Percentiles rank a stretch among this genome's conserved stretches.
These are phyloP conservation scores for Cherax destructor DNA, from an alignment of 1,140 invertebrate genomes.

Conservation along the genomic window DNA sequence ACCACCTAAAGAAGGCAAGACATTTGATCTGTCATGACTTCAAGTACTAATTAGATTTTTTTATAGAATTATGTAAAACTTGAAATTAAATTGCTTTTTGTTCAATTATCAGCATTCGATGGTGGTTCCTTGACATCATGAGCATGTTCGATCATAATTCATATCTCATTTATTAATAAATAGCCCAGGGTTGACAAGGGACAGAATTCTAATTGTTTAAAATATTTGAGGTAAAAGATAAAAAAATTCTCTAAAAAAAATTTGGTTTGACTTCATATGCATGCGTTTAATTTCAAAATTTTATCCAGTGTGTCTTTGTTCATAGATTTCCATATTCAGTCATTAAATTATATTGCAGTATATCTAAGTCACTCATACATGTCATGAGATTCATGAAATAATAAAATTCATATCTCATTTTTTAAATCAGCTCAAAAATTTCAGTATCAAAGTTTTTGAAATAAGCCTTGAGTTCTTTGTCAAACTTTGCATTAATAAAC, in stretches of 20 bases:
- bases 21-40: too few species aligned
- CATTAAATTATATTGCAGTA: conserved; percentile 12
- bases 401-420: conserved; percentile 31
- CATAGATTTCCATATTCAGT: conserved; percentile 7
- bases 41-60: too few species aligned
- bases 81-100: not conserved
- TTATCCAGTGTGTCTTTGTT: conserved; percentile 34
- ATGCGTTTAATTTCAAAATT: conserved; percentile 58
- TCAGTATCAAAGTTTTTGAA: conserved; percentile 55
- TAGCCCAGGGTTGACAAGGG: conserved; percentile 62
- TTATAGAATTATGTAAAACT: not conserved
- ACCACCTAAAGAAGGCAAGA: not conserved
- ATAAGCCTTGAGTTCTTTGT: conserved; percentile 60
- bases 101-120: conserved; percentile 3
- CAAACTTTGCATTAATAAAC: conserved; percentile 73
- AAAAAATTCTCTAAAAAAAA: not conserved
- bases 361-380: conserved; percentile 24
- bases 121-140: conserved; percentile 39
- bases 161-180: conserved; percentile 35
- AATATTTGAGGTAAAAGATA: not conserved
- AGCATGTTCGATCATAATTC: conserved; percentile 45
- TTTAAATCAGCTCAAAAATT: conserved; percentile 18
- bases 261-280: conserved; percentile 26
- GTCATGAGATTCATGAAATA: conserved; percentile 24
- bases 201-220: conserved; percentile 8